Conservation (phyloP, 2,113 vertebrate species). For the Orthonyx spaldingii region DNA sequence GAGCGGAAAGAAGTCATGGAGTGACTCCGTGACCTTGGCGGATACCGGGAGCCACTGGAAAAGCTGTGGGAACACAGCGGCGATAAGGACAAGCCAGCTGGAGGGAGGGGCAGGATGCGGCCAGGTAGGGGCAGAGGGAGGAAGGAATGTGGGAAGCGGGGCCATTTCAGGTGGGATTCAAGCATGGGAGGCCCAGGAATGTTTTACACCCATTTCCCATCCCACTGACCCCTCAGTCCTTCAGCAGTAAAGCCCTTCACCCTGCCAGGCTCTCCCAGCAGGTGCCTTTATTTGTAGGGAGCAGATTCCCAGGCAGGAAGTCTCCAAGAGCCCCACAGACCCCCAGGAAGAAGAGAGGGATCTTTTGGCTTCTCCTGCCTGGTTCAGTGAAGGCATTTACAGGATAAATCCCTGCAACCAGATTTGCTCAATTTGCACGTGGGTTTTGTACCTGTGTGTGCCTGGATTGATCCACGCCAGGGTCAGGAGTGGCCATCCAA, state of each 20-base stretch:
- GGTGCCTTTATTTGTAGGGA: not conserved
- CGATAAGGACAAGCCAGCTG: not conserved
- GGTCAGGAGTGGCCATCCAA: rapidly evolving
- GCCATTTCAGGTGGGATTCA: not conserved
- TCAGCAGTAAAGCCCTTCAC: not conserved
- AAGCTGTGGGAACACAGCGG: not conserved
- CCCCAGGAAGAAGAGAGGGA: not conserved
- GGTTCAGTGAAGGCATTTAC: rapidly evolving
- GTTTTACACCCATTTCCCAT: not conserved
- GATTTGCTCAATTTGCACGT: rapidly evolving
- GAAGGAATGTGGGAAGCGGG: not conserved
- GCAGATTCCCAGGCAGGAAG: not conserved
- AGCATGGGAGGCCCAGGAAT: not conserved
- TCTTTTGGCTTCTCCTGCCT: not conserved
- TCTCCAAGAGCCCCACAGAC: not conserved
- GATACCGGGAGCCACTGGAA: not conserved
- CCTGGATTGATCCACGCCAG: not conserved
- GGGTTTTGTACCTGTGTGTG: not conserved
- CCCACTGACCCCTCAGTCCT: rapidly evolving
- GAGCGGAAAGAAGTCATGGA: not conserved
- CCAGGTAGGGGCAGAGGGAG: not conserved
- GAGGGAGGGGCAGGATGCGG: not conserved
- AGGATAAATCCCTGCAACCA: not conserved
- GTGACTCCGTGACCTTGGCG: not conserved
- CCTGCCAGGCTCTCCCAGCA: not conserved